A percentile compares a stretch with the other conserved stretches of the same genome.
phyloP scores from a whole-genome alignment of 2,888 invertebrate genomes.

The Arge pagana region DNA sequence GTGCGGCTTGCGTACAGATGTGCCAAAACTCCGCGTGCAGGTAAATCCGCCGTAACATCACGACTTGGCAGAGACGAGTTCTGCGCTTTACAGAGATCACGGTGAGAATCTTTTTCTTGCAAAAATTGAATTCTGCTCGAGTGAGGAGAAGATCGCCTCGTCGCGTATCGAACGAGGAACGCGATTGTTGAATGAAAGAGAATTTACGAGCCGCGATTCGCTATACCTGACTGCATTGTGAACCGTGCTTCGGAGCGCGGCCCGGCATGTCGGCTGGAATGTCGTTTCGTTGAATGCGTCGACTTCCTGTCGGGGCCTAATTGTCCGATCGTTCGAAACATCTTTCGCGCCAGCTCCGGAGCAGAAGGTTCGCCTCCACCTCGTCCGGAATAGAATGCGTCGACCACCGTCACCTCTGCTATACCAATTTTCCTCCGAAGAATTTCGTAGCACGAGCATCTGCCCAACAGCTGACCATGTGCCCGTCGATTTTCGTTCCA shows the following conservation, averaged over 20 bases:
- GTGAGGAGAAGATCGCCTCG: neutral
- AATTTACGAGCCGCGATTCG: slow-evolving; percentile 19
- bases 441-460: no score
- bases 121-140: neutral
- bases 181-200: slow-evolving; percentile 13
- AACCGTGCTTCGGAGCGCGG: neutral
- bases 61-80: neutral
- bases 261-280: slow-evolving; percentile 7
- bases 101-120: neutral
- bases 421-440: no score
- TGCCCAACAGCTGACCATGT: no score
- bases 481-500: no score
- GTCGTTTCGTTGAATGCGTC: slow-evolving; percentile 20
- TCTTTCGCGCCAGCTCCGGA: neutral
- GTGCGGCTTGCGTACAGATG: no score
- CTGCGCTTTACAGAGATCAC: neutral
- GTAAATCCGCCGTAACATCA: no score
- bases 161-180: neutral
- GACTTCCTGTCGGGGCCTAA: slow-evolving; percentile 17
- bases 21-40: no score
- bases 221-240: neutral
- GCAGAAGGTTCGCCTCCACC: neutral
- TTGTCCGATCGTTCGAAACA: slow-evolving; percentile 14
- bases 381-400: neutral
- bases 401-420: slow-evolving; percentile 9